phyloP scores from a whole-genome alignment of 1,140 invertebrate species.

The Drosophila sproati region DNA sequence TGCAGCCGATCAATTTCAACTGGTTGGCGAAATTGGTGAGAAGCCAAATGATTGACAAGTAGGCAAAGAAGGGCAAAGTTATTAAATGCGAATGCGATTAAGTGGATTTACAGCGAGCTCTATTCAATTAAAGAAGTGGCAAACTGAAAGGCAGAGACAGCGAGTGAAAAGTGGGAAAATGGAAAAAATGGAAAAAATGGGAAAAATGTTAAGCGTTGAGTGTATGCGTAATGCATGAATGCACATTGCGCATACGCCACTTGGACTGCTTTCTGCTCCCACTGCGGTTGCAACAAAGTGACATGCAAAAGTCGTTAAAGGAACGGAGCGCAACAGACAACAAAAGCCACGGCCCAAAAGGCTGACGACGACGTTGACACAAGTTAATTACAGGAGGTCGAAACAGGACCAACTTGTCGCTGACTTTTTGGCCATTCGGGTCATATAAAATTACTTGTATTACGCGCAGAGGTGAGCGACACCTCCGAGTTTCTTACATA shows the following conservation, averaged over 20 bases:
- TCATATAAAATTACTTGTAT: constrained; percentile 58
- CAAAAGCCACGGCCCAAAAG: constrained; percentile 44
- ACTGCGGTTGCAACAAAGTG: constrained; percentile 46
- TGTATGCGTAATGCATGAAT: constrained; percentile 51
- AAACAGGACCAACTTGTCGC: constrained; percentile 33
- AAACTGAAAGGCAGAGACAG: no score
- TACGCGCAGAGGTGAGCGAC: constrained; percentile 36
- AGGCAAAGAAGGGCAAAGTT: constrained; percentile 14
- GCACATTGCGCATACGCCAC: constrained; percentile 50
- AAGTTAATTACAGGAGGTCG: constrained; percentile 56
- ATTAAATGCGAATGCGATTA: constrained; percentile 36
- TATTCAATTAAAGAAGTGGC: constrained; percentile 36
- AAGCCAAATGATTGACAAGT: constrained; percentile 33
- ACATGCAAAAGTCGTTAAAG: constrained; percentile 47
- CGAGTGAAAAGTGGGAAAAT: background rate
- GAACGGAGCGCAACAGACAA: constrained; percentile 40
- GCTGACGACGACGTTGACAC: constrained; percentile 46
- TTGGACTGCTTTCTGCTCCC: constrained; percentile 6
- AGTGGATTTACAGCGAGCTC: constrained; percentile 35
- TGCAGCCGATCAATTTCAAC: constrained; percentile 21
- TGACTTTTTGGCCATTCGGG: constrained; percentile 46
- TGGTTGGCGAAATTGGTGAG: constrained; percentile 10
- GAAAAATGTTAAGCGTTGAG: constrained; percentile 19
- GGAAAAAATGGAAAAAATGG: background rate
- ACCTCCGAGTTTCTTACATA: constrained; percentile 24